Conservation (phyloP, 2,797 vertebrate species). For the Aldrovandia affinis region DNA sequence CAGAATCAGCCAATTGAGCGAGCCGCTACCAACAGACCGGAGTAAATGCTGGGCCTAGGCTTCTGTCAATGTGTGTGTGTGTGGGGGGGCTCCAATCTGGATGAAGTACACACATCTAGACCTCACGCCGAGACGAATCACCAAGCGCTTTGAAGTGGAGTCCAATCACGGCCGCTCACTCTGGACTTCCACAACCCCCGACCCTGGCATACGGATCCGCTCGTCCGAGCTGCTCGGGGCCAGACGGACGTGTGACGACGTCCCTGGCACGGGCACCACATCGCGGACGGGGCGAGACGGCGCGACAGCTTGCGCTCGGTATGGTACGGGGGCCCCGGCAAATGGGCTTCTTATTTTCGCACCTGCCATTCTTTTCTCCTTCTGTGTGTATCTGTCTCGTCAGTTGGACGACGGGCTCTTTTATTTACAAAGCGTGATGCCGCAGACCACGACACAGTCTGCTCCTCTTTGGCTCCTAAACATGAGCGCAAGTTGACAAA, state of each 20-base stretch:
- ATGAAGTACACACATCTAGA: background rate
- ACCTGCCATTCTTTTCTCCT: constrained; percentile 62
- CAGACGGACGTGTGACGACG: constrained; percentile 61
- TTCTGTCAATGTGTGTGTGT: no score
- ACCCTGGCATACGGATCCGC: no score
- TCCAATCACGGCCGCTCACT: background rate
- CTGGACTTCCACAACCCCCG: background rate
- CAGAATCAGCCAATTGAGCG: no score
- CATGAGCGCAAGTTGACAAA: constrained; percentile 62
- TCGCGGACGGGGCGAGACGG: constrained; percentile 40
- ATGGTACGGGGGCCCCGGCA: constrained; percentile 58
- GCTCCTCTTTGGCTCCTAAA: constrained; percentile 39
- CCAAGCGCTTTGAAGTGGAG: background rate
- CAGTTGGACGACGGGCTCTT: constrained; percentile 49
- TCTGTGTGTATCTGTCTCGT: constrained; percentile 48
- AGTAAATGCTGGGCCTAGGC: background rate
- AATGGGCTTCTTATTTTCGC: constrained; percentile 55
- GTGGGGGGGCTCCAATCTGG: background rate
- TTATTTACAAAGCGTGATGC: constrained; percentile 57
- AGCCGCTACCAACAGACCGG: background rate
- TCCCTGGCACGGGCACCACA: constrained; percentile 56
- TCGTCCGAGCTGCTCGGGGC: constrained; percentile 40
- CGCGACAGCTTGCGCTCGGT: constrained; percentile 70
- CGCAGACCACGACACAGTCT: constrained; percentile 55
- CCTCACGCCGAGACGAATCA: background rate